Evolutionary conservation across 2,797 vertebrate species (phyloP), one percentile per base, ranked within the genome.

Genomic region (Aulostomus chinensis): DNA sequence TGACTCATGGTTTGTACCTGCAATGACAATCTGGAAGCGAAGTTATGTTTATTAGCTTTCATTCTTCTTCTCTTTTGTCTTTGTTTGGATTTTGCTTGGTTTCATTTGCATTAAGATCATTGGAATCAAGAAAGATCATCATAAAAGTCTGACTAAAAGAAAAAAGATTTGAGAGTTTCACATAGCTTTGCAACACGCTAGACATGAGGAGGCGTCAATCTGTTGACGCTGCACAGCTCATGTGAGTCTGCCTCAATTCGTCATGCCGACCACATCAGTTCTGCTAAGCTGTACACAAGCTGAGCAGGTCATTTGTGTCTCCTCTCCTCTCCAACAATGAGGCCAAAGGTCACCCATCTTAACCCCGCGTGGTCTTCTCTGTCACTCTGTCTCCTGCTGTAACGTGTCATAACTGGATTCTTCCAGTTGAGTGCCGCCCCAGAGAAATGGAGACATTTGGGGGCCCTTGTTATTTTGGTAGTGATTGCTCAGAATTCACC

Each of bases 401-500:
- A 33, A 60, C 26, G 15, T 35, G 63, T 61, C 55, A 51, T 2
- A 39, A 59, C 48, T 18, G 38, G 45, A 22, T 29, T 41, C 31
- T 46, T 74, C 53, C 18, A 15, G 39, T 32, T 21, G 15, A 45
- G 41, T 36, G 49, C 57, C 5, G 10, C 28, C 12, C 2, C 20
- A n/a, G 35, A 45, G 34, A 18, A 31, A 16, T 6, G 2, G 14
- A 18, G 18, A 21, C 39, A 52, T 38, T 56, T 1, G 2, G 14
- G n/a, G 22, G 21, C 9, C 1, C 35, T 67, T 30, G 54, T 69
- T 76, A 13, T 49, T 78, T 58, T 55, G 64, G 46, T 58, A 57
- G 56, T 60, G 18, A n/a, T 56, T 73, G 63, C 37, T 38, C 20
- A 4, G 16, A 5, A 22, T 35, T 78, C 68, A 86, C 78, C 85